Conservation (phyloP, 2,797 vertebrate species). For the Pitangus sulphuratus region DNA sequence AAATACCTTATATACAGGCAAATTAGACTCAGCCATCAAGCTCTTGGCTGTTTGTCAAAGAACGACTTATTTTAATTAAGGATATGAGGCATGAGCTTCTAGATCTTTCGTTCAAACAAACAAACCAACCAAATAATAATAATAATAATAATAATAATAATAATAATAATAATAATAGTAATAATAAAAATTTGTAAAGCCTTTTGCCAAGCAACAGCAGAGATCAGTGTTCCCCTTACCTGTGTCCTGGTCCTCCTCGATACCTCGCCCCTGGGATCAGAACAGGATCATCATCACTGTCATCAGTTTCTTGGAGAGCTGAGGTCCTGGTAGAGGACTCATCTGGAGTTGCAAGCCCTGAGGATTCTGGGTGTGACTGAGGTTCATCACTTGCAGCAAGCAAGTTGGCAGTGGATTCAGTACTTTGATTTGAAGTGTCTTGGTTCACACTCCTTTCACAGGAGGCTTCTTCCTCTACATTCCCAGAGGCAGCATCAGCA, state of each 20-base stretch:
- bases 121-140: not conserved
- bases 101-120: not conserved
- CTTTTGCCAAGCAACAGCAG: not conserved
- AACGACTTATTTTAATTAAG: not conserved
- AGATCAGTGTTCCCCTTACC: constrained; percentile 75
- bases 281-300: constrained; percentile 95
- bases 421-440: not conserved
- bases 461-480: constrained; percentile 5
- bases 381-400: constrained; percentile 4
- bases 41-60: not conserved
- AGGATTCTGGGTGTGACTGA: constrained; percentile 72
- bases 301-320: constrained; percentile 89
- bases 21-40: not conserved
- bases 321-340: constrained; percentile 75
- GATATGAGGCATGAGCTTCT: not conserved
- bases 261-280: constrained; percentile 91
- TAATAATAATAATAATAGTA: not conserved
- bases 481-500: not conserved
- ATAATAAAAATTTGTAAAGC: not conserved
- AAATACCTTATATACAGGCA: not conserved
- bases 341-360: constrained; percentile 51
- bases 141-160: too few species aligned
- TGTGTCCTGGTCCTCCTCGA: constrained; percentile 90
- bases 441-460: not conserved
- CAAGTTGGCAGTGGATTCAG: not conserved